Conservation (phyloP, 2,888 invertebrate species). For the Caradrina kadenii region DNA sequence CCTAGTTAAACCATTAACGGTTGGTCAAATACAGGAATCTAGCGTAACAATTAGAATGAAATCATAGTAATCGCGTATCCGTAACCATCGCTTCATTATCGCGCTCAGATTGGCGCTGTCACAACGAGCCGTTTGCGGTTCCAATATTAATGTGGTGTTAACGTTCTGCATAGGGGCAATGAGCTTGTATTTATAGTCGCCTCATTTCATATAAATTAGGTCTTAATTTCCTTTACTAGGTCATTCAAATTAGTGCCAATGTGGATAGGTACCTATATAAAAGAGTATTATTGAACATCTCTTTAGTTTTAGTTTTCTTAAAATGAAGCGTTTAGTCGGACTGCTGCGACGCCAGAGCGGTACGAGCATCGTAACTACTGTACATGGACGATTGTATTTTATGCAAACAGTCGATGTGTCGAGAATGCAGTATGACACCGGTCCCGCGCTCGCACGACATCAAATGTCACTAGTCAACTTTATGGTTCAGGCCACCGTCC, state of each 20-base stretch:
- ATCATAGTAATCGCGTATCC: neutral
- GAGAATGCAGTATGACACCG: too few species aligned
- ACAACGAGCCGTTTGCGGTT: conserved; percentile 45
- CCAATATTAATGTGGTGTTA: conserved; percentile 35
- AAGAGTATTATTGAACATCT: too few species aligned
- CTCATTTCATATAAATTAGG: conserved; percentile 29
- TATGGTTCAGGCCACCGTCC: too few species aligned
- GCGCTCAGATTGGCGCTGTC: conserved; percentile 35
- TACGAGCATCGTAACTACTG: too few species aligned
- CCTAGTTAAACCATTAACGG: neutral
- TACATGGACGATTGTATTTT: too few species aligned
- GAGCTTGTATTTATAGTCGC: conserved; percentile 18
- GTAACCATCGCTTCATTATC: conserved; percentile 27
- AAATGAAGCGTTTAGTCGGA: too few species aligned
- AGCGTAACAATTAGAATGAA: conserved; percentile 18
- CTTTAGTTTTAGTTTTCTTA: too few species aligned
- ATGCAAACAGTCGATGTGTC: too few species aligned
- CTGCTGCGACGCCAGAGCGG: too few species aligned
- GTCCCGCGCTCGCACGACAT: too few species aligned
- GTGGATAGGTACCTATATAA: neutral
- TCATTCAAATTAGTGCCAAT: neutral
- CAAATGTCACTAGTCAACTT: too few species aligned
- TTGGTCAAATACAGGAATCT: neutral
- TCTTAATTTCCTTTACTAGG: conserved; percentile 1
- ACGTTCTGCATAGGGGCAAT: conserved; percentile 10